Percentiles rank a stretch among this genome's conserved stretches.
Evolutionary conservation across 2,113 vertebrate species (phyloP).

Genomic region (Callocephalon fimbriatum): DNA sequence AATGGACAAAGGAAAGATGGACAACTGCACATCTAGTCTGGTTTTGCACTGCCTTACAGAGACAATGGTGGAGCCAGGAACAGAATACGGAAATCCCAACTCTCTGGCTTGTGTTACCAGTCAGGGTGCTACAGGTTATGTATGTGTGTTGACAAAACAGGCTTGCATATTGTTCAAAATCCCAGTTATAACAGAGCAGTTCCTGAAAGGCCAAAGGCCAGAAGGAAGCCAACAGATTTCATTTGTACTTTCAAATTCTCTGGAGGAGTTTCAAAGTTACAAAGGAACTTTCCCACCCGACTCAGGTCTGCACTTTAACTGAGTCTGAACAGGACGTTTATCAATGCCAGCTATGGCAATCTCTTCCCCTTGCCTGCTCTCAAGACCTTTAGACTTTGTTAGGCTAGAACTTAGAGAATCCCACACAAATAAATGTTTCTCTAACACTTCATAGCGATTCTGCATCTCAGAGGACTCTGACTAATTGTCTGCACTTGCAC

Average conservation of each 20-base stretch:
- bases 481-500: not conserved
- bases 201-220: slow-evolving; percentile 52
- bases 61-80: not conserved
- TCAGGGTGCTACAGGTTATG: not conserved
- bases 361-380: not conserved
- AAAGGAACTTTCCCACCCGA: slow-evolving; percentile 32
- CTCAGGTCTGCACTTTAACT: not conserved
- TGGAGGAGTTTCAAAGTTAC: not conserved
- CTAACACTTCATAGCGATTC: not conserved
- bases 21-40: not conserved
- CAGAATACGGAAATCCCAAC: not conserved
- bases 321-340: not conserved
- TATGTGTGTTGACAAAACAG: slow-evolving; percentile 50
- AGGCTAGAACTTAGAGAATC: not conserved
- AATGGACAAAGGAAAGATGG: not conserved
- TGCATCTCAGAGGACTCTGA: not conserved
- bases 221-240: slow-evolving; percentile 20
- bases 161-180: slow-evolving; percentile 6
- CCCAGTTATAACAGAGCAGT: not conserved
- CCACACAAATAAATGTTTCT: not conserved
- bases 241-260: slow-evolving; percentile 31
- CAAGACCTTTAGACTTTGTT: not conserved
- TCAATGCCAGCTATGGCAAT: not conserved
- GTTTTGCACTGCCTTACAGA: not conserved
- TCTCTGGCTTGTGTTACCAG: not conserved